Evolutionary conservation across 2,113 vertebrate genomes (phyloP).

Genomic region (Pituophis catenifer): DNA sequence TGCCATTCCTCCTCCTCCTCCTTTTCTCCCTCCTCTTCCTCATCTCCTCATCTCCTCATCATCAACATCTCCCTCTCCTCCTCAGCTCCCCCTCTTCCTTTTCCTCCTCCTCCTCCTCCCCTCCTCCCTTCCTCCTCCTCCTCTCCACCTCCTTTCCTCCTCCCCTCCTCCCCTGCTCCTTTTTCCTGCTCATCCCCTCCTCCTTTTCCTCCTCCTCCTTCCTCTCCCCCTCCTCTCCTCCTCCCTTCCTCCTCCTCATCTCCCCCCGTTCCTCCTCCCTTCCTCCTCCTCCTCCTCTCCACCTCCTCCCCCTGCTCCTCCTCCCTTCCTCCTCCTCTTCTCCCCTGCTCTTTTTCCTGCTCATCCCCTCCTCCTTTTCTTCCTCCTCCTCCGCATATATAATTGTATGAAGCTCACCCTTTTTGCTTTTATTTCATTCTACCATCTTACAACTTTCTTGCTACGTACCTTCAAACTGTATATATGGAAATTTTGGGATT

Average conservation of each 20-base stretch:
- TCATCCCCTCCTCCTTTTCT: not conserved
- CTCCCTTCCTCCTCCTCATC: not conserved
- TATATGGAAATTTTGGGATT: not conserved
- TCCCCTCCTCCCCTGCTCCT: too few relatives aligned
- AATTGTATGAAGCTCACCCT: not conserved
- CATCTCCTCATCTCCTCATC: not conserved
- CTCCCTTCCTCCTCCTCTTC: not conserved
- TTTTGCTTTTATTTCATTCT: not conserved
- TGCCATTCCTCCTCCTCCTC: not conserved
- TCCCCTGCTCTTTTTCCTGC: too few relatives aligned
- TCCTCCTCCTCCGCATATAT: not conserved
- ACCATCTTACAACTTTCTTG: not conserved
- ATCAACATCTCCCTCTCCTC: too few relatives aligned
- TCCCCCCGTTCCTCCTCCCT: too few relatives aligned
- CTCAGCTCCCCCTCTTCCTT: too few relatives aligned
- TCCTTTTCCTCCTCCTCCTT: fast-evolving
- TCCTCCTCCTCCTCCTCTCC: too few relatives aligned
- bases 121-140: not conserved
- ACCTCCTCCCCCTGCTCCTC: too few relatives aligned
- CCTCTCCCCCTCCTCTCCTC: too few relatives aligned
- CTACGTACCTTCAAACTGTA: not conserved
- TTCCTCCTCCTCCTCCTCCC: not conserved
- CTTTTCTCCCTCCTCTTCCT: not conserved
- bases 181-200: not conserved
- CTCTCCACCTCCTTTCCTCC: not conserved